Evolutionary conservation across 2,797 vertebrate genomes (phyloP), one percentile per base, ranked within the genome.

Genomic region (Danio jaintianensis): DNA sequence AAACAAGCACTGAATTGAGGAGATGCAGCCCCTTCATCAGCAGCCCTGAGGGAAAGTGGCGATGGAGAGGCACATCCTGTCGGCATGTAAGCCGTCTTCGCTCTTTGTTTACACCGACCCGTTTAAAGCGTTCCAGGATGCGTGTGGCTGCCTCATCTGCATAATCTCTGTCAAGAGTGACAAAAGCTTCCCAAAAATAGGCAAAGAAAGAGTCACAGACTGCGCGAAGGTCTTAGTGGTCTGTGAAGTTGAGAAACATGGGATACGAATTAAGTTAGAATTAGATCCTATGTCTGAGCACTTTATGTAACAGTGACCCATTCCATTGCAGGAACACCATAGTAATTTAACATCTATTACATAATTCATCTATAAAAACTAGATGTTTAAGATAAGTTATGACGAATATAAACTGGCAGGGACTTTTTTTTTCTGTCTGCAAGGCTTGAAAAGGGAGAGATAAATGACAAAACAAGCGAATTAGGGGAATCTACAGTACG

Each of bases 101-200:
- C 63, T 45, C 78, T 70, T 48, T 79, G 77, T 82, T 83, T 77
- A 81, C 75, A 78, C 66, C 64, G 52, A 70, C 67, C 68, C 36
- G 18, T 58, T 68, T 53, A 68, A 53, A 84, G 59, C 68, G n/a
- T 82, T 85, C 74, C 63, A 70, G 72, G 50, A 76, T 45, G 43
- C 11, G 53, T 52, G 15, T 75, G 59, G 50, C 59, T 73, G 75
- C 59, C 73, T 69, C 47, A 71, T 86, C 68, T 83, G 76, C 81
- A 83, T 82, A 85, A 85, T 81, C 85, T 76, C 75, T 72, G 61
- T 71, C 48, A 67, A 71, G 50, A 48, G 61, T 64, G 43, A 80
- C 61, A 79, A 82, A 82, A 59, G 78, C 47, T 47, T 73, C 47
- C 64, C 42, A 45, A 61, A 81, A 83, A 85, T 81, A 83, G 79